Base-by-base conservation (phyloP, 2,113 vertebrate species). In the Catharus bicknelli region DNA sequence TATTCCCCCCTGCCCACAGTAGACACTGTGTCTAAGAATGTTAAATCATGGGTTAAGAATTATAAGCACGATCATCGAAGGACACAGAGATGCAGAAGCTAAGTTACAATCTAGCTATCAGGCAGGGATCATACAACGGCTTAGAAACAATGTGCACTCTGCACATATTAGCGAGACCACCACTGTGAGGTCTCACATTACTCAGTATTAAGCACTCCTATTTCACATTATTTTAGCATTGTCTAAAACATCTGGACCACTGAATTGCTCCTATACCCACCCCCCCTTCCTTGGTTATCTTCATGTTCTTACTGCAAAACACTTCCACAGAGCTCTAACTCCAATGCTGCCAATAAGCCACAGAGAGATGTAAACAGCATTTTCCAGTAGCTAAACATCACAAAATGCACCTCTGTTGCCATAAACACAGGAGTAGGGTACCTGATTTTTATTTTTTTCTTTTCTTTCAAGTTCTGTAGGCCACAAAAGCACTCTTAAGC, bases 271-370 rank as follows among this genome's bases (percentile, higher is more conserved):
- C 23, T 9, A 53, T 21, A 34, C 4, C 10, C 9, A 18, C 3
- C 7, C 2, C 3, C 4, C 8, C 11, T 13, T 30, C 8, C 15
- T 10, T 32, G 10, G 17, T 34, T 25, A n/a, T 1, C 1, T 48
- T 36, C 13, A 22, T 1, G 9, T 40, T 84, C 36, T 75, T 78
- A 59, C 2, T 23, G 17, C 43, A 86, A 63, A 82, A 36, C 0
- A 58, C 7, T 53, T 81, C 8, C 57, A 72, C 13, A 29, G 8
- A 90, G 43, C 9, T 82, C 0, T 20, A 79, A 48, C 8, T 73
- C 22, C 23, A 53, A 1, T 7, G 27, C 0, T 55, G 43, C 27
- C 53, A 75, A 27, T 64, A 86, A 57, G 7, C 16, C 4, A 1
- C 2, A 63, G 36, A 34, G 34, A 58, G 16, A 42, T 3, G 3